A percentile compares a stretch with the other conserved stretches of the same genome.
phyloP scores from a whole-genome alignment of 2,113 vertebrate species.

The Microtus montanus region DNA sequence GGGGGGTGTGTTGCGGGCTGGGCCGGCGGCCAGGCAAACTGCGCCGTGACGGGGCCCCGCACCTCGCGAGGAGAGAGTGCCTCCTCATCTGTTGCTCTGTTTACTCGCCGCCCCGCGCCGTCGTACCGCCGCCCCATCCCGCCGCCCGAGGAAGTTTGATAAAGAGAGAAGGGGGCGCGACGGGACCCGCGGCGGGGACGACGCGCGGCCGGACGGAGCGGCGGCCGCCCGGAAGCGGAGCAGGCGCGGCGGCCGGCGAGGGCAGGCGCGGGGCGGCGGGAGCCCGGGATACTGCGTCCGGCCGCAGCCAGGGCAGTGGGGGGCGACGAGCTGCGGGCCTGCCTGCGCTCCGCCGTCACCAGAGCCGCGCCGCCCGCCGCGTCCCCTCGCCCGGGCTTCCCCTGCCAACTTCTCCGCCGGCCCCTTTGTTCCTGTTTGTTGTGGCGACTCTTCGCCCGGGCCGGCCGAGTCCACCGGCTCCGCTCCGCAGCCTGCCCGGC shows the following conservation, averaged over 20 bases:
- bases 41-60: slow-evolving; percentile 13
- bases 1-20: background rate
- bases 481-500: slow-evolving; percentile 12
- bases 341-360: slow-evolving; percentile 21
- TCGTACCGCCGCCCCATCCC: slow-evolving; percentile 26
- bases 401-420: slow-evolving; percentile 73
- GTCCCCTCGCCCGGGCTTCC: slow-evolving; percentile 56
- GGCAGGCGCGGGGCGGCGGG: background rate
- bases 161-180: slow-evolving; percentile 69
- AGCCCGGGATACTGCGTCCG: slow-evolving; percentile 16
- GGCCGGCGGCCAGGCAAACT: background rate
- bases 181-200: slow-evolving; percentile 14
- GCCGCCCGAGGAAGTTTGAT: slow-evolving; percentile 65
- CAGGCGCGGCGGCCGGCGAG: slow-evolving; percentile 7
- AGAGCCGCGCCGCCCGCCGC: slow-evolving; percentile 25
- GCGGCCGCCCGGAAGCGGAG: slow-evolving; percentile 50
- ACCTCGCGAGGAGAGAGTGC: slow-evolving; percentile 6
- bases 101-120: slow-evolving; percentile 47
- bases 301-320: background rate
- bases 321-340: slow-evolving; percentile 30
- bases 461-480: slow-evolving; percentile 66
- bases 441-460: slow-evolving; percentile 72
- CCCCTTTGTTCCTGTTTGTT: slow-evolving; percentile 78
- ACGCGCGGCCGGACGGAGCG: background rate
- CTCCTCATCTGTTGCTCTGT: slow-evolving; percentile 79